Conservation (phyloP, 2,113 vertebrate genomes). For the Aspidoscelis tigris region DNA sequence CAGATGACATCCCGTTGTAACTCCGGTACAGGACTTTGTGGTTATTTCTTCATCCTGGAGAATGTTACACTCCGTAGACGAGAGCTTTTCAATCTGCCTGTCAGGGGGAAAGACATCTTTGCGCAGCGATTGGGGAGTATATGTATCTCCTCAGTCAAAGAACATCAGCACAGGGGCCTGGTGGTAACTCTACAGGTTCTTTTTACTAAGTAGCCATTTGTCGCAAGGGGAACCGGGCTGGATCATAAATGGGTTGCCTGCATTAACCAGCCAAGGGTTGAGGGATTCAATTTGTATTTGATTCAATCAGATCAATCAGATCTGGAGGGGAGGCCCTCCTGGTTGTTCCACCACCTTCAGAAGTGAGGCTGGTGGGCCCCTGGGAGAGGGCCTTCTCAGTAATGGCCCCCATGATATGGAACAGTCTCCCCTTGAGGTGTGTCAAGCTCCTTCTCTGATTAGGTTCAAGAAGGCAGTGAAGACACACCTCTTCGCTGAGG, state of each 20-base stretch:
- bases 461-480: too few relatives aligned
- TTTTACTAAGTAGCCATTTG: neutral
- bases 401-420: too few relatives aligned
- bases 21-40: neutral
- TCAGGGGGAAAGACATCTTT: neutral
- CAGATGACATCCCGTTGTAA: neutral
- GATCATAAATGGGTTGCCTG: neutral
- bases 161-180: neutral
- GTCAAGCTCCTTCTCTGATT: too few relatives aligned
- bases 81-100: neutral
- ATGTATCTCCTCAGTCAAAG: neutral
- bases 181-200: neutral
- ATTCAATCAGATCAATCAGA: too few relatives aligned
- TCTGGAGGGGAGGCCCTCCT: too few relatives aligned
- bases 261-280: neutral
- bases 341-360: too few relatives aligned
- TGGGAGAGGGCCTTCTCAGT: too few relatives aligned
- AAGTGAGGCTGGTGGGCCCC: too few relatives aligned
- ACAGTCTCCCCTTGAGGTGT: too few relatives aligned
- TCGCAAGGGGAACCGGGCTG: neutral
- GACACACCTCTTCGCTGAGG: too few relatives aligned
- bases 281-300: neutral
- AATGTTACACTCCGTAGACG: neutral
- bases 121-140: neutral
- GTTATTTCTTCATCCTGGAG: neutral